Percentiles rank a stretch among this genome's conserved stretches.
Evolutionary conservation across 2,113 vertebrate species (phyloP).

Genomic region (Ciconia boyciana): DNA sequence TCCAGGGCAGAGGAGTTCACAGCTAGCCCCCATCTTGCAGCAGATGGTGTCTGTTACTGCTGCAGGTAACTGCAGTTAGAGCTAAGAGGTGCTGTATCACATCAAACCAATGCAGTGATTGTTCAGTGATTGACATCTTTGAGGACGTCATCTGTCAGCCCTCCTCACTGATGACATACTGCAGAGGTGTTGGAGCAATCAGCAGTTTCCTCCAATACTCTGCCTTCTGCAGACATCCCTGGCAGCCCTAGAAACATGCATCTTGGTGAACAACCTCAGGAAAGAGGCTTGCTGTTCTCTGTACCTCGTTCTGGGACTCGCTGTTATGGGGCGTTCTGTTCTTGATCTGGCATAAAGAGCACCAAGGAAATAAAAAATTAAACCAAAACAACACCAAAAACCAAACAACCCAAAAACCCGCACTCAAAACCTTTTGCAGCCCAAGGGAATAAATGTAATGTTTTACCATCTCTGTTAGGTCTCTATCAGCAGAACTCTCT

Average conservation of each 20-base stretch:
- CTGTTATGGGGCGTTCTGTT: not conserved
- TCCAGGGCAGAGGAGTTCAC: not conserved
- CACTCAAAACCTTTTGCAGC: not conserved
- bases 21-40: not conserved
- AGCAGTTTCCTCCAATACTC: not conserved
- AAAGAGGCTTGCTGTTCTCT: not conserved
- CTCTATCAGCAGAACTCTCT: not conserved
- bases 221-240: not conserved
- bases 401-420: rapidly evolving
- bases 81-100: not conserved
- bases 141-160: not conserved
- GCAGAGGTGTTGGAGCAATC: conserved; percentile 12
- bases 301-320: conserved; percentile 26
- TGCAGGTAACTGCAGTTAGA: not conserved
- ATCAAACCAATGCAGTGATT: not conserved
- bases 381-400: not conserved
- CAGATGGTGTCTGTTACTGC: not conserved
- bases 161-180: not conserved
- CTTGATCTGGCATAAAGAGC: conserved; percentile 21
- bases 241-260: not conserved
- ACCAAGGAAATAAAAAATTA: conserved; percentile 46
- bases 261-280: not conserved
- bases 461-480: not conserved
- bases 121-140: not conserved
- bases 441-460: not conserved